A percentile compares a stretch with the other conserved stretches of the same genome.
Evolutionary conservation across 2,113 vertebrate genomes (phyloP).

Genomic region (Sigmodon hispidus): DNA sequence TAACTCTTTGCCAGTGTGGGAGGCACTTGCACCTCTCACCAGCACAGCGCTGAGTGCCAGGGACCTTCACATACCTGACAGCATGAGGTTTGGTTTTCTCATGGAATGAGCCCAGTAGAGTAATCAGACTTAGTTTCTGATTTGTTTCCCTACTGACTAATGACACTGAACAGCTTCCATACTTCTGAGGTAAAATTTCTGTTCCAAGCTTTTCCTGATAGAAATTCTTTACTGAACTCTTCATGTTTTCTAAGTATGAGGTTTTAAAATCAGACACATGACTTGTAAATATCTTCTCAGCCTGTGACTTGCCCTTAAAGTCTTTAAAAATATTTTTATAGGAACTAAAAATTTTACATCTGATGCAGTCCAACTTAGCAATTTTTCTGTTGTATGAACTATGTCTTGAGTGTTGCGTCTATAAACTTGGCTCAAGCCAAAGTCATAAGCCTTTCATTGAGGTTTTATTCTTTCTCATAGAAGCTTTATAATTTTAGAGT

Average conservation of each 20-base stretch:
- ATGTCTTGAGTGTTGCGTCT: background rate
- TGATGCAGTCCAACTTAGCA: conserved; percentile 10
- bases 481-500: conserved; percentile 52
- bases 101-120: background rate
- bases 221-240: background rate
- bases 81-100: background rate
- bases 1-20: background rate
- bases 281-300: background rate
- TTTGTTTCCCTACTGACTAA: background rate
- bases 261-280: background rate
- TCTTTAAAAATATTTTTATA: conserved; percentile 15
- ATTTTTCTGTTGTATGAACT: conserved; percentile 31
- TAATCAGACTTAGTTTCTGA: conserved; percentile 5
- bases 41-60: background rate
- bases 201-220: background rate
- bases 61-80: background rate
- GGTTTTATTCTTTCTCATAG: background rate
- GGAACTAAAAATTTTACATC: conserved; percentile 14
- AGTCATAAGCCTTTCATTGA: conserved; percentile 21
- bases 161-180: background rate
- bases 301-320: conserved; percentile 5
- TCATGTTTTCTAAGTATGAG: background rate
- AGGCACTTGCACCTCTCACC: background rate
- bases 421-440: conserved; percentile 40
- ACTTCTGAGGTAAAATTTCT: background rate